Percentiles rank a stretch among this genome's conserved stretches.
Conservation (phyloP, 2,797 vertebrate species). For the Amblyopsis hoosieri region DNA sequence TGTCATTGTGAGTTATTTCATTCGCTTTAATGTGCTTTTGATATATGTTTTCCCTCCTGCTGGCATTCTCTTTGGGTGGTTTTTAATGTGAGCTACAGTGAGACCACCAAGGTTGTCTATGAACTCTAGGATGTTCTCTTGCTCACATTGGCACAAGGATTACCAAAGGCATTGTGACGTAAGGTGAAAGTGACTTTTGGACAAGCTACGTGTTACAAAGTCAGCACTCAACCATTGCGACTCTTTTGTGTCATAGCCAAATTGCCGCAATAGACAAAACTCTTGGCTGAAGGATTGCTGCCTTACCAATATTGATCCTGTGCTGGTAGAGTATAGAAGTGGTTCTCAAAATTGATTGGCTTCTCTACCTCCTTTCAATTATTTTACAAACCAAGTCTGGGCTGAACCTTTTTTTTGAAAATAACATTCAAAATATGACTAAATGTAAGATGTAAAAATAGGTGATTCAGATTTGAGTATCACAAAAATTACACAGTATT, state of each 20-base stretch:
- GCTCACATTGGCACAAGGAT: constrained; percentile 22
- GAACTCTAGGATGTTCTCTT: constrained; percentile 13
- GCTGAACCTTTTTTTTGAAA: too few relatives aligned
- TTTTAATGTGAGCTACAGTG: constrained; percentile 39
- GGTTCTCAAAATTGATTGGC: too few relatives aligned
- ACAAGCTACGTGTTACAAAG: constrained; percentile 4
- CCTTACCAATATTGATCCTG: not conserved
- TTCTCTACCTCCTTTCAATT: not conserved
- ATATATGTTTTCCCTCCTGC: constrained; percentile 58
- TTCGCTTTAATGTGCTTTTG: constrained; percentile 74
- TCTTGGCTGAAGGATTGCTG: not conserved
- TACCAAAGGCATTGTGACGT: constrained; percentile 31
- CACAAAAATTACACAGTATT: too few relatives aligned
- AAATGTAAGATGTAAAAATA: too few relatives aligned
- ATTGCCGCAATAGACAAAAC: not conserved
- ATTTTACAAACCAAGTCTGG: too few relatives aligned
- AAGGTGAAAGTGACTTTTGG: constrained; percentile 41
- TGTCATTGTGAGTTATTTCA: constrained; percentile 72
- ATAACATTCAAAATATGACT: too few relatives aligned
- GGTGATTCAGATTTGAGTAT: too few relatives aligned
- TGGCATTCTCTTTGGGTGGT: constrained; percentile 35
- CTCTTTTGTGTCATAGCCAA: too few relatives aligned
- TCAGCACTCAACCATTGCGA: not conserved
- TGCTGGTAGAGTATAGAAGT: not conserved
- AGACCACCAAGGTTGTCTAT: constrained; percentile 32